phyloP scores from a whole-genome alignment of 92 coral and sea anemone genomes.

The Virgularia gustaviana region DNA sequence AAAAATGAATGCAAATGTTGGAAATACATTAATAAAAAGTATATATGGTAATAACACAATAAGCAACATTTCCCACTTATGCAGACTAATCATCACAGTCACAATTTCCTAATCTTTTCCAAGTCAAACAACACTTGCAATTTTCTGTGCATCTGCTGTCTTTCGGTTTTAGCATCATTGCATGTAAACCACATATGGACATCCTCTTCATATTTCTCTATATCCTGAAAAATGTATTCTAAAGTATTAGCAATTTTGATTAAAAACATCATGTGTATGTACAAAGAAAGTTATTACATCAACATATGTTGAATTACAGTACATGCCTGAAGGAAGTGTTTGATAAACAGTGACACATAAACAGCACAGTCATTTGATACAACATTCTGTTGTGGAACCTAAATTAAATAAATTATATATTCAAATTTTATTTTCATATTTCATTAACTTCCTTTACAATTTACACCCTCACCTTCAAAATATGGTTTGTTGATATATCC shows the following conservation, averaged over 20 bases:
- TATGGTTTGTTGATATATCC: neutral
- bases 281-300: neutral
- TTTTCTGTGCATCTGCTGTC: constrained; percentile 16
- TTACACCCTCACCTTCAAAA: neutral
- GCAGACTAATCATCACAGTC: neutral
- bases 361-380: too few species aligned
- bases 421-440: too few species aligned
- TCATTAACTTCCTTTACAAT: too few species aligned
- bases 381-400: too few species aligned
- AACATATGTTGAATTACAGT: too few species aligned
- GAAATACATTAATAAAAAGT: too few species aligned
- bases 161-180: constrained; percentile 48
- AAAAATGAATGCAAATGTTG: too few species aligned
- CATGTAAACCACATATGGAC: constrained; percentile 51
- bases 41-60: neutral
- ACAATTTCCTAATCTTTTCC: neutral
- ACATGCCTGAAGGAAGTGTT: neutral
- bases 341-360: neutral
- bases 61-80: neutral
- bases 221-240: constrained; percentile 22
- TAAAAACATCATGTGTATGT: neutral
- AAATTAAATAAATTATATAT: too few species aligned
- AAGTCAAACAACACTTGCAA: neutral
- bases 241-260: neutral
- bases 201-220: constrained; percentile 45